Conservation (phyloP, 2,113 vertebrate genomes). For the Apus apus region DNA sequence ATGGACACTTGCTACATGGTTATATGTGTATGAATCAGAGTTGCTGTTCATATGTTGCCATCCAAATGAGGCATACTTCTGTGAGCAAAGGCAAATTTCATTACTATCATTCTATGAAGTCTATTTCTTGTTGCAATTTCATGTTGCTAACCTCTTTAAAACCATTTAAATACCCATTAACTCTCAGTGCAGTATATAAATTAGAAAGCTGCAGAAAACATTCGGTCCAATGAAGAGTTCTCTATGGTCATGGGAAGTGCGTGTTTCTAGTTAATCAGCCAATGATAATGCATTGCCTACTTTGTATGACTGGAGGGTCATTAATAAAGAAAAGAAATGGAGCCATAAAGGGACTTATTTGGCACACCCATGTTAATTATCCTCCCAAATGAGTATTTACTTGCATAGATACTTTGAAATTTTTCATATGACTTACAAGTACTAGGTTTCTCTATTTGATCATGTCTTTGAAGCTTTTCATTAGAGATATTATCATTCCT, state of each 20-base stretch:
- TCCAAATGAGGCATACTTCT: not conserved
- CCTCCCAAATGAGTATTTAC: not conserved
- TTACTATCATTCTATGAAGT: not conserved
- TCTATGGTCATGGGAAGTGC: not conserved
- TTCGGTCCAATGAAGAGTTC: not conserved
- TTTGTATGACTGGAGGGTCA: not conserved
- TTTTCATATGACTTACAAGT: not conserved
- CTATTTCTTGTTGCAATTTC: not conserved
- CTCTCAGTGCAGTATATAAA: not conserved
- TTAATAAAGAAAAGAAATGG: not conserved
- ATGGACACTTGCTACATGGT: not conserved
- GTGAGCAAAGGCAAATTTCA: not conserved
- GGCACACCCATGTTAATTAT: not conserved
- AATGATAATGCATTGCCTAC: not conserved
- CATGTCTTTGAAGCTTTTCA: not conserved
- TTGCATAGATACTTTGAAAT: not conserved
- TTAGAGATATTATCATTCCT: not conserved
- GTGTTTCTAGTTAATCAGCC: not conserved
- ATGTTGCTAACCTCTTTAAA: conserved; percentile 20
- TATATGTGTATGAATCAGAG: not conserved
- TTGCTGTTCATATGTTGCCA: not conserved
- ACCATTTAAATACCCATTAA: not conserved
- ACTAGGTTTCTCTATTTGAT: not conserved
- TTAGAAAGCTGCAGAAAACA: not conserved
- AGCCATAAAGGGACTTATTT: not conserved